Evolutionary conservation across 2,888 invertebrate species (phyloP).

Genomic region (Rhingia rostrata): DNA sequence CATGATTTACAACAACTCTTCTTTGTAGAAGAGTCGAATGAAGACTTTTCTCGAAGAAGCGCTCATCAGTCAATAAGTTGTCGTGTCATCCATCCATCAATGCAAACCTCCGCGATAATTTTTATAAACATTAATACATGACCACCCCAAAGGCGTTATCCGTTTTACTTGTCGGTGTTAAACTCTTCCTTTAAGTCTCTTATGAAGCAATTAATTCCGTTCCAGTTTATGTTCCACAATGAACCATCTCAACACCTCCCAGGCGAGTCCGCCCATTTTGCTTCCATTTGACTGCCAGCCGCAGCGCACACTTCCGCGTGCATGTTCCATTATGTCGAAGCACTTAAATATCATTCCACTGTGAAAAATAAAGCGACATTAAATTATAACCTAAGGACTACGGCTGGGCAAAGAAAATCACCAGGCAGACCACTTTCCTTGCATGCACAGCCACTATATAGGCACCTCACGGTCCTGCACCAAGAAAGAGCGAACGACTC

Average conservation of each 20-base stretch:
- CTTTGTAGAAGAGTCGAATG: too few species aligned
- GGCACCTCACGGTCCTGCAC: too few species aligned
- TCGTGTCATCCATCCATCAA: too few species aligned
- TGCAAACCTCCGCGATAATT: too few species aligned
- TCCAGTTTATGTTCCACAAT: slow-evolving; percentile 35
- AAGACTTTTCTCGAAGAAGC: too few species aligned
- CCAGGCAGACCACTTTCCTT: neutral
- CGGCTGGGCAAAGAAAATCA: slow-evolving; percentile 30
- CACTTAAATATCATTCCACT: slow-evolving; percentile 63
- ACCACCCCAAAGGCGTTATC: too few species aligned
- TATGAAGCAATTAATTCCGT: slow-evolving; percentile 27
- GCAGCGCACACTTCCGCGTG: slow-evolving; percentile 50
- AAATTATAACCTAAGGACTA: slow-evolving; percentile 64
- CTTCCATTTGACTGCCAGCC: slow-evolving; percentile 24
- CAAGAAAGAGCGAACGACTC: neutral
- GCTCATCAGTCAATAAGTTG: too few species aligned
- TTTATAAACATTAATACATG: too few species aligned
- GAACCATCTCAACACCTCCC: slow-evolving; percentile 52
- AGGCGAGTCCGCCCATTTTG: slow-evolving; percentile 38
- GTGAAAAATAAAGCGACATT: slow-evolving; percentile 65
- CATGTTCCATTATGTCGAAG: slow-evolving; percentile 61
- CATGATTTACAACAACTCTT: too few species aligned
- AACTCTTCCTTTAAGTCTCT: neutral
- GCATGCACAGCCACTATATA: neutral
- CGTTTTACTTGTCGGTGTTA: too few species aligned